Conservation (phyloP, 2,797 vertebrate species). For the Novumbra hubbsi region DNA sequence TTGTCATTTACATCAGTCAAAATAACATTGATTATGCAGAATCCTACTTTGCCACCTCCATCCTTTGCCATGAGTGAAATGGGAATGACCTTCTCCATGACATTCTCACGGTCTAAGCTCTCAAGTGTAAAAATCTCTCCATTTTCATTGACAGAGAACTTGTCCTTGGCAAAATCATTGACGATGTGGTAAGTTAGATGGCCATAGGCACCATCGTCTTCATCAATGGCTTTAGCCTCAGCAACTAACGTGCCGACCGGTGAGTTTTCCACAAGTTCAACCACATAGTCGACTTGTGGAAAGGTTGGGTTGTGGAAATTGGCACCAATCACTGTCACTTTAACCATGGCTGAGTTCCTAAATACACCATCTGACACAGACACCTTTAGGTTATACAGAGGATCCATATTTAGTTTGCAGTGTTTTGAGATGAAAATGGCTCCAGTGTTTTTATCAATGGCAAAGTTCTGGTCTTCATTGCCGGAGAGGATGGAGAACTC, state of each 20-base stretch:
- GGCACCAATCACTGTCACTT: conserved; percentile 80
- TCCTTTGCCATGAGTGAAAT: conserved; percentile 92
- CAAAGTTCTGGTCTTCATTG: conserved; percentile 92
- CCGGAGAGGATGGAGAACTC: conserved; percentile 90
- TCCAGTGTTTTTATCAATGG: conserved; percentile 82
- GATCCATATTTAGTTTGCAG: conserved; percentile 77
- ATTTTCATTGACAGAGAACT: conserved; percentile 86
- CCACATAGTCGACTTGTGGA: conserved; percentile 87
- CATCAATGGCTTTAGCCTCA: conserved; percentile 85
- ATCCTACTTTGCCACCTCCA: conserved; percentile 91
- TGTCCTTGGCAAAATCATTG: conserved; percentile 92
- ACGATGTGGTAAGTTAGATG: conserved; percentile 87
- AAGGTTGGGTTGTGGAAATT: conserved; percentile 93
- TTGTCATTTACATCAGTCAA: conserved; percentile 97
- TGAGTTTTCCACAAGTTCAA: conserved; percentile 92
- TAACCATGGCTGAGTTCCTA: conserved; percentile 83
- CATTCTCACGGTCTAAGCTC: conserved; percentile 90
- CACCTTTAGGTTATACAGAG: conserved; percentile 83
- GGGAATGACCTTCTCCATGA: conserved; percentile 88
- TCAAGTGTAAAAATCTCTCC: conserved; percentile 90
- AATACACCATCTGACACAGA: conserved; percentile 96
- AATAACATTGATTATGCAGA: conserved; percentile 92
- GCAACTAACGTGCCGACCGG: conserved; percentile 84
- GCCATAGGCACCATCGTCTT: conserved; percentile 85
- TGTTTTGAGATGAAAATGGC: conserved; percentile 86